A percentile compares a stretch with the other conserved stretches of the same genome.
phyloP scores from a whole-genome alignment of 2,113 vertebrate genomes.

The Mustelus asterias region DNA sequence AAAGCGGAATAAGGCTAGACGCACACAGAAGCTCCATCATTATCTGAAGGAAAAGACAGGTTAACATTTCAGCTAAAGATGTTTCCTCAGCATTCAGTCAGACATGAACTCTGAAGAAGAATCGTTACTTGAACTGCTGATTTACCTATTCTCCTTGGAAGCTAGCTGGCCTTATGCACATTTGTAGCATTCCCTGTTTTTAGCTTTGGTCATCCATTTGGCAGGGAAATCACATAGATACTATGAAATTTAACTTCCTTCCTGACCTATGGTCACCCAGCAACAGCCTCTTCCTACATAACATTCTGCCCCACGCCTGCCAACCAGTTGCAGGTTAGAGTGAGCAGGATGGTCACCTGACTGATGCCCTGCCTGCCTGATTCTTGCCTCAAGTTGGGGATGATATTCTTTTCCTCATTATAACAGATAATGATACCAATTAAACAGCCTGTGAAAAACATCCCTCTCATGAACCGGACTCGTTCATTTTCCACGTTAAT shows the following conservation, averaged over 20 bases:
- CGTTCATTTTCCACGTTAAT: not conserved
- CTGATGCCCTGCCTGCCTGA: not conserved
- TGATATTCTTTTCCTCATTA: not conserved
- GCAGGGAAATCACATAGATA: not conserved
- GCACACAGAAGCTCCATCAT: not conserved
- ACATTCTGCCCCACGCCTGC: not conserved
- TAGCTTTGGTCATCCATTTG: not conserved
- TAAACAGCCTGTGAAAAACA: not conserved
- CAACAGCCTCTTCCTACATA: not conserved
- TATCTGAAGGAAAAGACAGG: not conserved
- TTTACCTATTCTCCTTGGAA: not conserved
- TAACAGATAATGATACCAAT: not conserved
- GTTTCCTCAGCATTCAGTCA: not conserved
- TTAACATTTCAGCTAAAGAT: not conserved
- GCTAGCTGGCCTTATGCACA: not conserved
- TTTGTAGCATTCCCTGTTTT: not conserved
- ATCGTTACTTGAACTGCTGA: not conserved
- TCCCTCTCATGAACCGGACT: not conserved
- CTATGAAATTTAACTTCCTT: not conserved
- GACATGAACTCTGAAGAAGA: not conserved
- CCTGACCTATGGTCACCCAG: not conserved
- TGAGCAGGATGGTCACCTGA: fast-evolving
- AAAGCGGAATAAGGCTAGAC: not conserved
- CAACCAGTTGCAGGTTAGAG: not conserved
- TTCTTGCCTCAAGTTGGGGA: not conserved